These are phyloP conservation scores for Micromesistius poutassou DNA, from an alignment of 2,797 vertebrate species.

Conservation along the genomic window DNA sequence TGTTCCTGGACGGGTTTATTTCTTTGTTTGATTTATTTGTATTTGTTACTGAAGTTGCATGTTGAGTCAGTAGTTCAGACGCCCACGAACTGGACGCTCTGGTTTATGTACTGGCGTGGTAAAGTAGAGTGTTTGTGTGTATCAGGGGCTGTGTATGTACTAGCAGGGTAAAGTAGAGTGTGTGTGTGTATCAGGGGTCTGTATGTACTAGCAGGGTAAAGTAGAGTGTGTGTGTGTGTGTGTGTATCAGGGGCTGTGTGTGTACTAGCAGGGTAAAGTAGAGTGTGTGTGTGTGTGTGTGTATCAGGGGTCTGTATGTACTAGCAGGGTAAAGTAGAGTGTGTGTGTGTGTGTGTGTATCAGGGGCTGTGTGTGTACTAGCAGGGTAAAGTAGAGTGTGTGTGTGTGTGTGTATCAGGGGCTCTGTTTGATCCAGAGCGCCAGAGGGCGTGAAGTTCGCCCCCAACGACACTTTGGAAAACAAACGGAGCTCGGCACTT, in stretches of 20 bases:
- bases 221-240: too few relatives aligned
- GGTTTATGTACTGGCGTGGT: not conserved
- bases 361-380: too few relatives aligned
- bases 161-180: too few relatives aligned
- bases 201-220: too few relatives aligned
- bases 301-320: not conserved
- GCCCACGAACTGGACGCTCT: not conserved
- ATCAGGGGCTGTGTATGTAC: not conserved
- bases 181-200: not conserved
- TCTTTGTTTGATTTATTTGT: slow-evolving; percentile 4
- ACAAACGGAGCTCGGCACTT: not conserved
- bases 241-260: not conserved
- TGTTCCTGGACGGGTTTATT: slow-evolving; percentile 7
- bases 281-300: not conserved
- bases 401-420: too few relatives aligned
- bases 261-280: too few relatives aligned
- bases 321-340: too few relatives aligned
- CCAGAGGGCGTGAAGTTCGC: not conserved
- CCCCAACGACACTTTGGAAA: not conserved
- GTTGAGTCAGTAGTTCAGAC: not conserved
- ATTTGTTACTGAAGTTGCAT: not conserved
- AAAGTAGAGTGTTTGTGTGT: not conserved
- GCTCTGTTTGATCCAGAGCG: not conserved
- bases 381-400: too few relatives aligned
- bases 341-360: too few relatives aligned